Conservation (phyloP, 2,113 vertebrate genomes). For the Microcebus tavaratra region DNA sequence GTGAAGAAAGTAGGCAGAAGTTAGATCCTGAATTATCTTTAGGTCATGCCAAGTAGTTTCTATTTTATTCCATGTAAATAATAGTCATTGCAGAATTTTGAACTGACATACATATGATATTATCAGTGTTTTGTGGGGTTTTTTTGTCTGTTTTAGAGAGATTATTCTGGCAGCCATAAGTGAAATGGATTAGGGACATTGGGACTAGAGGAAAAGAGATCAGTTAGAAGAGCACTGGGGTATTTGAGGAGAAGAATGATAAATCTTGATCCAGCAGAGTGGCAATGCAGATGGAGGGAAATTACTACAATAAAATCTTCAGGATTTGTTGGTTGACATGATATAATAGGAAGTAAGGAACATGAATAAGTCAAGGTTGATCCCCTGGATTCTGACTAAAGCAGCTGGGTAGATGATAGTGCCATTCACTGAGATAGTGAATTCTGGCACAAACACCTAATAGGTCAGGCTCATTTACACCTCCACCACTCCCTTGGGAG, state of each 20-base stretch:
- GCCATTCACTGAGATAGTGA: neutral
- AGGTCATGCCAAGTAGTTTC: neutral
- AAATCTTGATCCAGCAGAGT: conserved; percentile 11
- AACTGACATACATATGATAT: neutral
- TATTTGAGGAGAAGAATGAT: conserved; percentile 19
- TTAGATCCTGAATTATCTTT: conserved; percentile 34
- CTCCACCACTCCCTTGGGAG: neutral
- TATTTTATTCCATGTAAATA: neutral
- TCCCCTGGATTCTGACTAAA: neutral
- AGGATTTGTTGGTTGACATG: conserved; percentile 24
- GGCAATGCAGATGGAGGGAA: neutral
- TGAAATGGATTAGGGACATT: conserved; percentile 33
- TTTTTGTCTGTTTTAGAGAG: conserved; percentile 20
- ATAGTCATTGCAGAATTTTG: conserved; percentile 30
- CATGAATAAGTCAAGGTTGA: neutral
- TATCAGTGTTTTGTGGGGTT: neutral
- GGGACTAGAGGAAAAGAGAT: neutral
- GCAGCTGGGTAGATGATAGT: neutral
- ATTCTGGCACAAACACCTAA: neutral
- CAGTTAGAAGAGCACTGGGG: neutral
- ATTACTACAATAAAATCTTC: neutral
- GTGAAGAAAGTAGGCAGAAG: neutral
- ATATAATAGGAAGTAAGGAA: neutral
- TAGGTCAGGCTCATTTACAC: neutral
- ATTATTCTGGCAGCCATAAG: conserved; percentile 26